These are phyloP conservation scores for Hirudinaria manillensis DNA, from an alignment of 2,888 invertebrate species.

Conservation along the genomic window DNA sequence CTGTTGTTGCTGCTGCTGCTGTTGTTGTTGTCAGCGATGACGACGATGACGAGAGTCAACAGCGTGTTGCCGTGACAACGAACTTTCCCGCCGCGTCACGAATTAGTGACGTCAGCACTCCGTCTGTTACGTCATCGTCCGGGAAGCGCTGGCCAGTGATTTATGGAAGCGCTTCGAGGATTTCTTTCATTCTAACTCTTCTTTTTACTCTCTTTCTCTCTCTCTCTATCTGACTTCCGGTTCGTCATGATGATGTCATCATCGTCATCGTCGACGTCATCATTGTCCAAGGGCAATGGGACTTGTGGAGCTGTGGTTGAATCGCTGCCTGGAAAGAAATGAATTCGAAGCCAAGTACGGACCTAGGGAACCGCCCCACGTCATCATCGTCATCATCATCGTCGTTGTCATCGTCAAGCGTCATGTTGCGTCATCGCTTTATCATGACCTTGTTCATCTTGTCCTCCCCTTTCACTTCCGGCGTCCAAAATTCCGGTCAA, in stretches of 20 bases:
- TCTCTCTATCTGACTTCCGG: neutral
- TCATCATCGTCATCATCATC: slow-evolving; percentile 5
- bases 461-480: too few relatives aligned
- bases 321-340: neutral
- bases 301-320: neutral
- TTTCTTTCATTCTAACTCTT: neutral
- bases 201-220: neutral
- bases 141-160: neutral
- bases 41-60: too few relatives aligned
- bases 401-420: neutral
- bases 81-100: neutral
- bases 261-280: slow-evolving; percentile 6
- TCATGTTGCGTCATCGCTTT: too few relatives aligned
- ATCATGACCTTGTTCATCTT: too few relatives aligned
- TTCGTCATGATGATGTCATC: neutral
- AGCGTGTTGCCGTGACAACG: too few relatives aligned
- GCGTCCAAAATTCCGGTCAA: too few relatives aligned
- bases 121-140: neutral
- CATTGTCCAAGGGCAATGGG: neutral
- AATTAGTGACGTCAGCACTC: neutral
- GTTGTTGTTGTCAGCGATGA: too few relatives aligned
- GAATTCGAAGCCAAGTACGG: too few relatives aligned
- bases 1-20: too few relatives aligned
- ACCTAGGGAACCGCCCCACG: neutral
- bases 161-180: neutral